Evolutionary conservation across 2,113 vertebrate species (phyloP).

Genomic region (Vombatus ursinus): DNA sequence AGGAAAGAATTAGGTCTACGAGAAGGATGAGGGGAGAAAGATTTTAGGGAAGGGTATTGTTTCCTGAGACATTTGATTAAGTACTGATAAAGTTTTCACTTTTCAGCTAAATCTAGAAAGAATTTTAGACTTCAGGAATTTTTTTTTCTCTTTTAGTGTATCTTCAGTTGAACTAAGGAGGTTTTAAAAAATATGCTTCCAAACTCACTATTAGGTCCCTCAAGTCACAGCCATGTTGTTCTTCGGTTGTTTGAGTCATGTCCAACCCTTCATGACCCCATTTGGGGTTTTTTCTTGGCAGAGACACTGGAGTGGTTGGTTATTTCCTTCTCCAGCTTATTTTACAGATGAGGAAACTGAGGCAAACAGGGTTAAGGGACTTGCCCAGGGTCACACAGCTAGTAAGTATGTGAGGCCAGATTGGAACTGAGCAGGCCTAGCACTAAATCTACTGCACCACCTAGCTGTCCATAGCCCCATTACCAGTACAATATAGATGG

Average conservation of each 20-base stretch:
- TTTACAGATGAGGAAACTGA: neutral
- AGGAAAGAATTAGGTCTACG: neutral
- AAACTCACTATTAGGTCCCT: neutral
- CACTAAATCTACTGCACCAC: neutral
- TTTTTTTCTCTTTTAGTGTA: neutral
- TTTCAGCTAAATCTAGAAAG: neutral
- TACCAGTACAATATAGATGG: neutral
- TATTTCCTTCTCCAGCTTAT: neutral
- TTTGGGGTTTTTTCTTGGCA: neutral
- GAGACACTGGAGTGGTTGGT: neutral
- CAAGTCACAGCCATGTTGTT: neutral
- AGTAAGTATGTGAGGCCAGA: neutral
- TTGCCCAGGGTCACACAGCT: neutral
- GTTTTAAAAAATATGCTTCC: neutral
- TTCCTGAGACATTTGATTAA: neutral
- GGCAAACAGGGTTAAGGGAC: neutral
- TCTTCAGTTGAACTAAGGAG: neutral
- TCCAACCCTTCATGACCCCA: neutral
- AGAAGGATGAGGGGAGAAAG: neutral
- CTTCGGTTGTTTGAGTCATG: neutral
- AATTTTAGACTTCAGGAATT: neutral
- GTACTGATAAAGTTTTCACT: neutral
- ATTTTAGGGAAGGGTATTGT: neutral
- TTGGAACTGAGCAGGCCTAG: neutral
- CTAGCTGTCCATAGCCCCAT: neutral